These are phyloP conservation scores for Macrosteles quadrilineatus DNA, from an alignment of 1,140 invertebrate species.

Conservation along the genomic window DNA sequence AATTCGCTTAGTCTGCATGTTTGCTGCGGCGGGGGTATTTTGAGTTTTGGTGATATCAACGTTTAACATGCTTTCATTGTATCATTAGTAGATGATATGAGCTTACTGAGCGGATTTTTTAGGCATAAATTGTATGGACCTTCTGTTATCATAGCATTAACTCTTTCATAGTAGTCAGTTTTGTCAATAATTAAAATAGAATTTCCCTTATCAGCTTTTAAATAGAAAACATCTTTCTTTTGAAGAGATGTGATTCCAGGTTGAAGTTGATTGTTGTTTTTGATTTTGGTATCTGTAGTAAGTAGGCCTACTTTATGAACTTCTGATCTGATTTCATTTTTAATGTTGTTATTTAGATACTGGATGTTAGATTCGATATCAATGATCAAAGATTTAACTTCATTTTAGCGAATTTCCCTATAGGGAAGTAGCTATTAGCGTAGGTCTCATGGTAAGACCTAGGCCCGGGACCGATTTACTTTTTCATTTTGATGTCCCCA, in stretches of 20 bases:
- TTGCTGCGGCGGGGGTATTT: too few species aligned
- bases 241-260: neutral
- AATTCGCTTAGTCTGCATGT: too few species aligned
- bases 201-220: conserved; percentile 26
- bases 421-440: too few species aligned
- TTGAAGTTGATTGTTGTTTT: neutral
- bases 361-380: too few species aligned
- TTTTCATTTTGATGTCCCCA: too few species aligned
- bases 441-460: too few species aligned
- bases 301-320: neutral
- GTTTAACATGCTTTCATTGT: neutral
- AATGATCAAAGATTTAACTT: too few species aligned
- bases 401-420: too few species aligned
- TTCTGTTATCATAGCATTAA: neutral
- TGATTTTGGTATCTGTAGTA: neutral
- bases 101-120: conserved; percentile 18
- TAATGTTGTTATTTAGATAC: neutral
- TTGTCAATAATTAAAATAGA: conserved; percentile 2
- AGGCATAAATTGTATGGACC: neutral
- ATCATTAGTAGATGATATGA: neutral
- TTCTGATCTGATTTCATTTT: conserved; percentile 1
- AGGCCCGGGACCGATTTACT: too few species aligned
- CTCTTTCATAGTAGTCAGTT: neutral
- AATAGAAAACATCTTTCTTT: conserved; percentile 25
- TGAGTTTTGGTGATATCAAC: neutral